Conservation (phyloP, 2,888 invertebrate genomes). For the Neoitamus cyanurus region DNA sequence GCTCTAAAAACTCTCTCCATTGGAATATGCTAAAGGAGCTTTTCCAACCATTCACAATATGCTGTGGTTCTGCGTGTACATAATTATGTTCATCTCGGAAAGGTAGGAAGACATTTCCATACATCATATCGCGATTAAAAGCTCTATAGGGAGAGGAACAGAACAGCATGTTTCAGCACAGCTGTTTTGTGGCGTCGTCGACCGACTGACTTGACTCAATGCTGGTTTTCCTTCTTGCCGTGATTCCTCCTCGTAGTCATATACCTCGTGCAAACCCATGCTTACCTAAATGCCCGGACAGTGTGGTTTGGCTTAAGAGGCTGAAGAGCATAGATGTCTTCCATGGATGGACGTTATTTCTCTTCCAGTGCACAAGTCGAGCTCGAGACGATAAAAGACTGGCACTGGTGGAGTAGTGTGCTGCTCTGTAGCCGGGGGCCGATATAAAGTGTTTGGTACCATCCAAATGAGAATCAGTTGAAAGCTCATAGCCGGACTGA, state of each 20-base stretch:
- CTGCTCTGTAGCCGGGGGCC: neutral
- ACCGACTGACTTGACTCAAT: conserved; percentile 3
- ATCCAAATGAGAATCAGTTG: conserved; percentile 44
- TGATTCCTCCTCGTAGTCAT: neutral
- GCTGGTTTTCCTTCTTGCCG: neutral
- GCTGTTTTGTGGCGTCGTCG: neutral
- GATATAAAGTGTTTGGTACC: conserved; percentile 45
- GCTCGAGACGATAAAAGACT: neutral
- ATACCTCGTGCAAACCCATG: neutral
- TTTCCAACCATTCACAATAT: neutral
- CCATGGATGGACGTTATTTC: conserved; percentile 1
- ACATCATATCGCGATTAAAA: neutral
- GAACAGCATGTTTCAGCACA: neutral
- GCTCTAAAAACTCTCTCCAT: conserved; percentile 13
- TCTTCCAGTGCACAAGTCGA: conserved; percentile 4
- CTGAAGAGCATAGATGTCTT: conserved; percentile 1
- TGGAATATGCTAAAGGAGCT: conserved; percentile 14
- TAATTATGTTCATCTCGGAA: neutral
- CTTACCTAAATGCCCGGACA: neutral
- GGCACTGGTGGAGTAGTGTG: neutral
- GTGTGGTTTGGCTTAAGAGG: neutral
- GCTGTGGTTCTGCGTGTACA: neutral
- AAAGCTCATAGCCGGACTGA: conserved; percentile 62
- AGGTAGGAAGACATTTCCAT: neutral
- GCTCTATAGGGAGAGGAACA: neutral